Evolutionary conservation across 37 sponge, comb jelly and placozoan genomes (phyloP), one percentile per base, ranked within the genome.

Genomic region (Tethya wilhelma): DNA sequence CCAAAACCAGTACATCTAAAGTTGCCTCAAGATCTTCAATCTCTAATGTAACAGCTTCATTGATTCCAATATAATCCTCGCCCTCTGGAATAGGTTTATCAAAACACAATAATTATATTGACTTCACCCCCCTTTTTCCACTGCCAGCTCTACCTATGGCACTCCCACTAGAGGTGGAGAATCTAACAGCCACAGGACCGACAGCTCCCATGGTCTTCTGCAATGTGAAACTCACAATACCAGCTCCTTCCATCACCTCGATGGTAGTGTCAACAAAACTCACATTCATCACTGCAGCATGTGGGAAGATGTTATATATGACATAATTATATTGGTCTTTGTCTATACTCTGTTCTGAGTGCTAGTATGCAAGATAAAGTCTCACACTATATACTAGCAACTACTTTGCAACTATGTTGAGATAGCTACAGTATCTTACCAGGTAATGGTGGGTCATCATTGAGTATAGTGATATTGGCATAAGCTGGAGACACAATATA

Each of bases 231-330:
- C 14, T 62, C 11, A 81, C 82, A 26, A 71, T 26, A 2, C 82
- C 70, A 6, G 40, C 56, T 38, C 82, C 82, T 25, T 81, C 82
- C 38, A 17, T 20, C 25, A 63, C 82, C 19, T 38, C 26, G 22
- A 81, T 32, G 17, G 1, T 26, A 0, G 59, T 14, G 26, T 11
- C 43, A 20, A 31, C 45, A 62, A 81, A 81, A 40, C 82, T 81
- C 26, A 81, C 44, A 60, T 81, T 71, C 72, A 81, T 70, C 17
- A 81, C 82, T 81, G 62, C 22, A 32, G 38, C 38, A 65, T 26
- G 23, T 11, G 26, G 63, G 7, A 26, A 62, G 29, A 62, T n/a
- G 29, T 62, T 17, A n/a, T n/a, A n/a, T n/a, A n/a, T n/a, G n/a
- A n/a, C n/a, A n/a, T n/a, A n/a, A n/a, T n/a, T n/a, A n/a, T n/a